A percentile compares a stretch with the other conserved stretches of the same genome.
Evolutionary conservation across 2,113 vertebrate species (phyloP).

Genomic region (Rissa tridactyla): DNA sequence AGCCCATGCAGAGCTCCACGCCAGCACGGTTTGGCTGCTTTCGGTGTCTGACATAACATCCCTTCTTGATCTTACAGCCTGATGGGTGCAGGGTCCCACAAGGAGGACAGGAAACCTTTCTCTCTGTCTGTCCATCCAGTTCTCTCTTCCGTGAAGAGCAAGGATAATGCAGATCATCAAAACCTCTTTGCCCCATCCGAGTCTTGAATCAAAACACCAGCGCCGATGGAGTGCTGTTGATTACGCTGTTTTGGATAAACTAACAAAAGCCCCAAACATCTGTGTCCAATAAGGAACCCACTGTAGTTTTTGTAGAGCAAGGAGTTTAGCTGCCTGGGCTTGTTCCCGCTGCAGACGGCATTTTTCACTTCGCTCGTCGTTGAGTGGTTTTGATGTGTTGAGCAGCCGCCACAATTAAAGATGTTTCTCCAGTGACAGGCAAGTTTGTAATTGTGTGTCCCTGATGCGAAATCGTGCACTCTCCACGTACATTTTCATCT

Average conservation of each 20-base stretch:
- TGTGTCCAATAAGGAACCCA: not conserved
- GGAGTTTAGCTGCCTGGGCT: not conserved
- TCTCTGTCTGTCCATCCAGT: rapidly evolving
- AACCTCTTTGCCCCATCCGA: not conserved
- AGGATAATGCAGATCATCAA: not conserved
- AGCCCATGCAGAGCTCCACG: not conserved
- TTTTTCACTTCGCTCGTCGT: not conserved
- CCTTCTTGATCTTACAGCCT: not conserved
- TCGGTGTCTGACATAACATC: not conserved
- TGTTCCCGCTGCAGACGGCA: not conserved
- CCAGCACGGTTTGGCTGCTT: not conserved
- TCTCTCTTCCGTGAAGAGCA: rapidly evolving
- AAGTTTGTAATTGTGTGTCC: not conserved
- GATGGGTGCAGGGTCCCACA: not conserved
- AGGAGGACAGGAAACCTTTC: not conserved
- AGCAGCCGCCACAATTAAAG: not conserved
- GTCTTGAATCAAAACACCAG: not conserved
- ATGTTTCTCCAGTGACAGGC: not conserved
- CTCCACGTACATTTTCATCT: not conserved
- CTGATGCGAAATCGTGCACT: not conserved
- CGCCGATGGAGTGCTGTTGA: rapidly evolving
- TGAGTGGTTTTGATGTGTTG: not conserved
- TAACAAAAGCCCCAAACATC: not conserved
- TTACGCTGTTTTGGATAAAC: not conserved
- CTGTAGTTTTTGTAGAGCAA: not conserved